Evolutionary conservation across 2,113 vertebrate genomes (phyloP), one percentile per base, ranked within the genome.

Genomic region (Chamaetylas fuelleborni): DNA sequence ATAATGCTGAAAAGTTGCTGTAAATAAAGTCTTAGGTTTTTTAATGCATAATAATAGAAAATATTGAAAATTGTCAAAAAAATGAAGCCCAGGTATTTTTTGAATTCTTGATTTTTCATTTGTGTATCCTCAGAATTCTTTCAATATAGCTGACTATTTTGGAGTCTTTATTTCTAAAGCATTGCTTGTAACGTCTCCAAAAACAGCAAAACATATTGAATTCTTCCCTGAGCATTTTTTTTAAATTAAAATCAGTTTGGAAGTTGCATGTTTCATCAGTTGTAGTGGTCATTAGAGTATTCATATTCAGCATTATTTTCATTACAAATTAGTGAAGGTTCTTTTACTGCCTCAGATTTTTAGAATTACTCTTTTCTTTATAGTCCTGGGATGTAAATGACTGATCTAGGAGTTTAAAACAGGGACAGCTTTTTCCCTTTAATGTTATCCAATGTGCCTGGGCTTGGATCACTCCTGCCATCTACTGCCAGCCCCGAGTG

Each of bases 391-490:
- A 10, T 77, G 38, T 81, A 88, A 92, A 93, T 83, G 38, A 51
- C 53, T 65, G 62, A 71, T 87, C 0, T 43, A 19, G 36, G 70
- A 83, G 42, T 73, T 85, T 85, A 92, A 91, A 85, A 43, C 26
- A 47, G 22, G 60, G 53, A 19, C 48, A 65, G 87, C 43, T 70
- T 77, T 95, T 87, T 51, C 29, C 45, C 71, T 47, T 43, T 15
- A 70, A 40, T 53, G 50, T 31, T 40, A 57, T 36, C 31, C 20
- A 5, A 73, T 48, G 56, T 74, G 45, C 60, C 72, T 66, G 90
- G 78, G 38, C 25, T 96, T 96, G 74, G 97, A 96, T 86, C 97
- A 95, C 97, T 97, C 40, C 97, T 98, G 98, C 98, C 98, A 98
- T 96, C 98, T 98, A 96, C 97, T 97, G 98, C 96, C 94, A 92